Conservation (phyloP, 2,888 invertebrate genomes). For the Troglohyphantes excavatus region DNA sequence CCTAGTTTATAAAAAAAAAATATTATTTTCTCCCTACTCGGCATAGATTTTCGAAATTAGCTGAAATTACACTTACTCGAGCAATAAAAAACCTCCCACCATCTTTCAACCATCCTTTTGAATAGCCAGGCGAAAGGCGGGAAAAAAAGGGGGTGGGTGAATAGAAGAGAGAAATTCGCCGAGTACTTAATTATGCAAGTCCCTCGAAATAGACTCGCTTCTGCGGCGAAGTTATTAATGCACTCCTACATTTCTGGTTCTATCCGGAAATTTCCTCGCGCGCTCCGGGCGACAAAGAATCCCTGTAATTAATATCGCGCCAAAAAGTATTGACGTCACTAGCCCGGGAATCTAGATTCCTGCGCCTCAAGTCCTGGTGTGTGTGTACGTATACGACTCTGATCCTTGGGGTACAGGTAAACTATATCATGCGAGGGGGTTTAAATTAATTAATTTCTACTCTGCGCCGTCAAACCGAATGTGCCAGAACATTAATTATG, state of each 20-base stretch:
- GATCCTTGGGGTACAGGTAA: slow-evolving; percentile 12
- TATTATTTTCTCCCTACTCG: too few species aligned
- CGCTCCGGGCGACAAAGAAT: slow-evolving; percentile 66
- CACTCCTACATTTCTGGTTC: slow-evolving; percentile 32
- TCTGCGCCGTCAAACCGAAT: neutral
- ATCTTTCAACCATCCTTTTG: slow-evolving; percentile 14
- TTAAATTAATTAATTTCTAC: slow-evolving; percentile 56
- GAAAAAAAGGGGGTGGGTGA: neutral
- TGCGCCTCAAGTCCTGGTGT: neutral
- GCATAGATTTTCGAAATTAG: too few species aligned
- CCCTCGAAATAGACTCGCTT: slow-evolving; percentile 31
- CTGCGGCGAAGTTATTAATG: slow-evolving; percentile 68
- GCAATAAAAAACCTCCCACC: neutral
- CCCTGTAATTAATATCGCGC: slow-evolving; percentile 74
- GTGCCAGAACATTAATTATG: slow-evolving; percentile 4
- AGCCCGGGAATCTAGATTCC: slow-evolving; percentile 48
- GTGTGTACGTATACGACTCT: neutral
- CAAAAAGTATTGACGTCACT: slow-evolving; percentile 71
- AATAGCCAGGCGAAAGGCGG: neutral
- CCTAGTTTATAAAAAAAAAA: too few species aligned
- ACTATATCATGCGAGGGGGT: slow-evolving; percentile 8
- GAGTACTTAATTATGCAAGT: slow-evolving; percentile 62
- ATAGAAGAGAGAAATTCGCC: neutral
- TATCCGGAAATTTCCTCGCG: slow-evolving; percentile 26
- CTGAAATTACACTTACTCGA: too few species aligned